These are phyloP conservation scores for Odiellus spinosus DNA, from an alignment of 2,888 invertebrate species.

Conservation along the genomic window DNA sequence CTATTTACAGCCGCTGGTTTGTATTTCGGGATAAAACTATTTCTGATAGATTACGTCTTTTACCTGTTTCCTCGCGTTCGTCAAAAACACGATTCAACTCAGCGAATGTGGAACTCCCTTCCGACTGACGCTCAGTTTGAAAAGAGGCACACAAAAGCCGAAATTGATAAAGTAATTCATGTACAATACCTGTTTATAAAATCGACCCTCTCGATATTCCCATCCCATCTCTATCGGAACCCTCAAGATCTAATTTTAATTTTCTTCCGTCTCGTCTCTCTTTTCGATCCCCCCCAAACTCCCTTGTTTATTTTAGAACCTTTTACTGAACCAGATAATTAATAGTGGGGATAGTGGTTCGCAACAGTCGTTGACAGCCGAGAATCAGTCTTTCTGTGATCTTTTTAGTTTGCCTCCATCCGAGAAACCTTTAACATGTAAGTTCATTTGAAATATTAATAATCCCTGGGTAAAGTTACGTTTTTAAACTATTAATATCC, in stretches of 20 bases:
- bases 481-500: too few relatives aligned
- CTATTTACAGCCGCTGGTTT: slow-evolving; percentile 14
- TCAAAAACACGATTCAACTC: slow-evolving; percentile 29
- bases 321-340: too few relatives aligned
- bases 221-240: too few relatives aligned
- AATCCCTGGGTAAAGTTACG: background rate
- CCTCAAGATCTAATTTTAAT: too few relatives aligned
- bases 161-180: slow-evolving; percentile 24
- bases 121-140: slow-evolving; percentile 30
- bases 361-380: slow-evolving; percentile 13
- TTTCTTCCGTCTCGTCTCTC: too few relatives aligned
- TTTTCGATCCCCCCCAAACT: too few relatives aligned
- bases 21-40: slow-evolving; percentile 32
- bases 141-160: slow-evolving; percentile 20
- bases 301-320: too few relatives aligned
- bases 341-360: too few relatives aligned
- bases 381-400: slow-evolving; percentile 18
- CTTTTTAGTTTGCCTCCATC: slow-evolving; percentile 28
- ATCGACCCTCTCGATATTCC: background rate
- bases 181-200: background rate
- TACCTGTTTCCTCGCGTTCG: slow-evolving; percentile 33
- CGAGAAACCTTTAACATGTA: slow-evolving; percentile 27
- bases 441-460: slow-evolving; percentile 1
- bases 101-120: slow-evolving; percentile 27
- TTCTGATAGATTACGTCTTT: slow-evolving; percentile 34